Evolutionary conservation across 1,140 invertebrate species (phyloP).

Genomic region (Ptiloglossa arizonensis): DNA sequence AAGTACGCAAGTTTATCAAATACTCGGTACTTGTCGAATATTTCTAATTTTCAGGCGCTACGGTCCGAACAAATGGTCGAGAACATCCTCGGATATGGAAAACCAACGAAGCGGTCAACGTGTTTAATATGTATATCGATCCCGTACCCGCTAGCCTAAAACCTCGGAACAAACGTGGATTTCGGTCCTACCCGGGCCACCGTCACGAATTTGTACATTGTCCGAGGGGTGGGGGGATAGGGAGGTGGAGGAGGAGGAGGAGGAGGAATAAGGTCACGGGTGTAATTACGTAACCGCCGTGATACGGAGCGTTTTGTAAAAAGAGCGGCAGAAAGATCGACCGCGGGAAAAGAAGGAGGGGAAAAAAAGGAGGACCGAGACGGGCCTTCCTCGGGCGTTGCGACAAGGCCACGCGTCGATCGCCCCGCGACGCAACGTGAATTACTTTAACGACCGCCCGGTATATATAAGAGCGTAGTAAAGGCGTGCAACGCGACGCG

Average conservation of each 20-base stretch:
- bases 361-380: background rate
- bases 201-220: background rate
- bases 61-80: too few species aligned
- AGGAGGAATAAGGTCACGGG: slow-evolving; percentile 51
- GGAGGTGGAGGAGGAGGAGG: too few species aligned
- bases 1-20: too few species aligned
- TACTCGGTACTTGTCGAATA: too few species aligned
- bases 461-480: slow-evolving; percentile 13
- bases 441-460: slow-evolving; percentile 31
- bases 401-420: slow-evolving; percentile 18
- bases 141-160: too few species aligned
- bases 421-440: background rate
- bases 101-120: too few species aligned
- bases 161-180: background rate
- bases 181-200: slow-evolving; percentile 11
- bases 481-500: slow-evolving; percentile 44
- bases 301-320: slow-evolving; percentile 5
- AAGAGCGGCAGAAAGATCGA: slow-evolving; percentile 16
- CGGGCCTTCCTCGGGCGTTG: background rate
- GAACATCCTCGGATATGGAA: too few species aligned
- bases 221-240: background rate
- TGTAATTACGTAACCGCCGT: slow-evolving; percentile 43
- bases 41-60: too few species aligned
- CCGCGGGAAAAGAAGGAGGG: background rate
- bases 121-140: too few species aligned